A percentile compares a stretch with the other conserved stretches of the same genome.
Evolutionary conservation across 2,888 invertebrate species (phyloP).

Genomic region (Cremastinae sp.): DNA sequence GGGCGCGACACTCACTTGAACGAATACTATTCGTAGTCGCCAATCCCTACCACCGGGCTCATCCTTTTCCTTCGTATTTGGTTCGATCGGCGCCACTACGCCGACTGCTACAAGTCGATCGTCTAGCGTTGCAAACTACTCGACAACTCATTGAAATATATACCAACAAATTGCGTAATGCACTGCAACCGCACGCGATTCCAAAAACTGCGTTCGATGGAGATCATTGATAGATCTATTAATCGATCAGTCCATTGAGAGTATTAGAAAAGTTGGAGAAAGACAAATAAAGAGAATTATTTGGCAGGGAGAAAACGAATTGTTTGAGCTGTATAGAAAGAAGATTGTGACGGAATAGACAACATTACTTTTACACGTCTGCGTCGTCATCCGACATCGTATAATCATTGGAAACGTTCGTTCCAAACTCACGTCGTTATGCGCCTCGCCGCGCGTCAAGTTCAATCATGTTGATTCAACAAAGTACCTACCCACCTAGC

Average conservation of each 20-base stretch:
- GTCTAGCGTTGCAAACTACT: slow-evolving; percentile 33
- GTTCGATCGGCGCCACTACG: slow-evolving; percentile 56
- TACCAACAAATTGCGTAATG: not conserved
- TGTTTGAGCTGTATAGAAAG: not conserved
- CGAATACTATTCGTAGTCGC: slow-evolving; percentile 58
- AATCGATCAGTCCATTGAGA: too few relatives aligned
- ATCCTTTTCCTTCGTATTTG: slow-evolving; percentile 43
- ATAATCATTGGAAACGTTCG: slow-evolving; percentile 53
- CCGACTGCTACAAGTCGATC: slow-evolving; percentile 40
- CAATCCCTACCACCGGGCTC: slow-evolving; percentile 49
- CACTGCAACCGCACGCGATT: not conserved
- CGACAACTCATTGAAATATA: slow-evolving; percentile 30
- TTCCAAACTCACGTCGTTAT: slow-evolving; percentile 61
- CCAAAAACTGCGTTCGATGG: not conserved
- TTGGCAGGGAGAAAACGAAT: slow-evolving; percentile 7
- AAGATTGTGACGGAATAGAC: not conserved
- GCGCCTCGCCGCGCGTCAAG: slow-evolving; percentile 74
- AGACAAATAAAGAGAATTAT: slow-evolving; percentile 9
- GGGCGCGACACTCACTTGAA: slow-evolving; percentile 55
- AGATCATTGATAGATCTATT: not conserved
- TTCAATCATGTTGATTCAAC: slow-evolving; percentile 81
- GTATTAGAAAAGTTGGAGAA: slow-evolving; percentile 4
- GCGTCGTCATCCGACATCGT: not conserved
- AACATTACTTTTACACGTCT: slow-evolving; percentile 2
- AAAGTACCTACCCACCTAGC: slow-evolving; percentile 78